These are phyloP conservation scores for Drosophila nr. perissopoda DNA, from an alignment of 2,888 invertebrate species.

Conservation along the genomic window DNA sequence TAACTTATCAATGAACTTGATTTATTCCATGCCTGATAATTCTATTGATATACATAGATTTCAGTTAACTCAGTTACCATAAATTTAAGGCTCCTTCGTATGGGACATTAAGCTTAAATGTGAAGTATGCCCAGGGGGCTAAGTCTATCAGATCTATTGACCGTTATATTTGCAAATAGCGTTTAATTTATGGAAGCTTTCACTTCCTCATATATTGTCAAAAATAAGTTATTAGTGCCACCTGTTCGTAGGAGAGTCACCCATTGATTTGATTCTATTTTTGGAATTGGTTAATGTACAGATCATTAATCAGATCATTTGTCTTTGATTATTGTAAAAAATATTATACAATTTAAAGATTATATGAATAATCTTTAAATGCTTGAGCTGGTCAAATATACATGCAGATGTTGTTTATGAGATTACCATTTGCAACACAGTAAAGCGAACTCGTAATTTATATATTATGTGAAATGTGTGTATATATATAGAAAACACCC, in stretches of 20 bases:
- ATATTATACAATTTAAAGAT: conserved; percentile 6
- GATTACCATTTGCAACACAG: background rate
- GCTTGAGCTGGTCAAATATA: background rate
- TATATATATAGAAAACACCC: background rate
- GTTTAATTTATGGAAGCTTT: conserved; percentile 5
- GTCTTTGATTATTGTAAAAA: background rate
- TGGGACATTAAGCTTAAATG: background rate
- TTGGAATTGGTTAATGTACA: background rate
- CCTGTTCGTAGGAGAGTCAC: background rate
- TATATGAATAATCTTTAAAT: background rate
- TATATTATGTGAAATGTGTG: background rate
- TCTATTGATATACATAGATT: conserved; percentile 1
- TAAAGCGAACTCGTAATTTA: background rate
- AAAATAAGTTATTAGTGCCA: background rate
- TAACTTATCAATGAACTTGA: conserved; percentile 38
- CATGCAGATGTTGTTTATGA: background rate
- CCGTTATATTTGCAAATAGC: background rate
- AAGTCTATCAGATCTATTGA: background rate
- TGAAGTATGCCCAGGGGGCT: conserved; percentile 1
- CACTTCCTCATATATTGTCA: background rate
- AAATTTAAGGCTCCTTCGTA: conserved; percentile 19
- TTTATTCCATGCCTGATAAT: conserved; percentile 47
- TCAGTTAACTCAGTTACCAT: background rate
- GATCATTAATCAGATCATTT: conserved; percentile 1
- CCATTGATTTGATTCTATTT: conserved; percentile 1